phyloP scores from a whole-genome alignment of 2,888 invertebrate species.

The Latrodectus hesperus region DNA sequence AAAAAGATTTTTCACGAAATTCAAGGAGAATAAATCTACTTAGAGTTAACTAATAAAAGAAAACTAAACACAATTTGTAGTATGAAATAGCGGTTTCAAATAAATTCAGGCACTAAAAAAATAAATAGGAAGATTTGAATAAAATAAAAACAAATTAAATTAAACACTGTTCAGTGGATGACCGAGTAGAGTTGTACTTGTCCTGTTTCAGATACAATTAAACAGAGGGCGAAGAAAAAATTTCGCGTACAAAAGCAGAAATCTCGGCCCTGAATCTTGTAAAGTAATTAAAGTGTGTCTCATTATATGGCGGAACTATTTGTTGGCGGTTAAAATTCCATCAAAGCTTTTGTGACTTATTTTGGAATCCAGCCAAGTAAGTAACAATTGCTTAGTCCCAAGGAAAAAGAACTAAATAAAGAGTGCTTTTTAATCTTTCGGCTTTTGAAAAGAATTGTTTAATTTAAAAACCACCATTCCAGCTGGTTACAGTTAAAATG shows the following conservation, averaged over 20 bases:
- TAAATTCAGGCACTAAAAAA: no score
- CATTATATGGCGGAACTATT: slow-evolving; percentile 57
- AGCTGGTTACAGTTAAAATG: slow-evolving; percentile 42
- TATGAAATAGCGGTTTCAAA: no score
- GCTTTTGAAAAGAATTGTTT: slow-evolving; percentile 45
- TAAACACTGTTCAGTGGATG: no score
- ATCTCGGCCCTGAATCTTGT: slow-evolving; percentile 52
- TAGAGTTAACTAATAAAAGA: no score
- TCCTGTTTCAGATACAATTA: not conserved
- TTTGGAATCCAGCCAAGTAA: slow-evolving; percentile 49
- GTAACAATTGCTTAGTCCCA: slow-evolving; percentile 34
- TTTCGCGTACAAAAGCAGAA: slow-evolving; percentile 42
- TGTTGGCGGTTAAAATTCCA: slow-evolving; percentile 64
- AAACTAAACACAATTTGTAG: no score
- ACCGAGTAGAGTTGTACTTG: no score
- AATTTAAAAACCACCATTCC: slow-evolving; percentile 48
- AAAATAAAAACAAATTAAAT: no score
- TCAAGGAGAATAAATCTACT: no score
- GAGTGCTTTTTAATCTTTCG: slow-evolving; percentile 48
- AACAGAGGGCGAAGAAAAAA: slow-evolving; percentile 17
- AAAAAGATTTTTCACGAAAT: no score
- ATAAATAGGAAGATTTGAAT: no score
- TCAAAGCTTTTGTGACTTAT: slow-evolving; percentile 58
- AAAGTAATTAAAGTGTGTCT: slow-evolving; percentile 64
- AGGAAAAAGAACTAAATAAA: slow-evolving; percentile 19